Evolutionary conservation across 1,140 invertebrate species (phyloP).

Genomic region (Dendroctonus ponderosae): DNA sequence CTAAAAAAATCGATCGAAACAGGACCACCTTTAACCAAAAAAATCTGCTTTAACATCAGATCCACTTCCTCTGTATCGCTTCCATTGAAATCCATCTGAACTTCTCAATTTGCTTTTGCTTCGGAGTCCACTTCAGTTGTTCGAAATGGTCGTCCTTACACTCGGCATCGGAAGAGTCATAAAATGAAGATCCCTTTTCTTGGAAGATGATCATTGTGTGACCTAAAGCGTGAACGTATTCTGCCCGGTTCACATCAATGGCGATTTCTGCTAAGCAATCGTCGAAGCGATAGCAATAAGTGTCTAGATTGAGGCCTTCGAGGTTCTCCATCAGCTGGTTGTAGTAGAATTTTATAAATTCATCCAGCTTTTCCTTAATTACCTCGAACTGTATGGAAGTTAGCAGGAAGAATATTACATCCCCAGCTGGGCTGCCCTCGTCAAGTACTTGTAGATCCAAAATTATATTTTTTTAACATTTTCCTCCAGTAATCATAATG

Average conservation of each 20-base stretch:
- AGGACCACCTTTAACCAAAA: neutral
- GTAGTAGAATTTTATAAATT: conserved; percentile 54
- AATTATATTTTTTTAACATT: conserved; percentile 13
- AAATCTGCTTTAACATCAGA: neutral
- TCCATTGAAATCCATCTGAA: conserved; percentile 19
- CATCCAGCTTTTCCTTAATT: conserved; percentile 46
- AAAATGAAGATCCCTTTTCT: conserved; percentile 3
- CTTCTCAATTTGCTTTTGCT: conserved; percentile 18
- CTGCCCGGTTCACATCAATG: neutral
- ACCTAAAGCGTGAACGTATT: conserved; percentile 22
- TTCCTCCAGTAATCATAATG: conserved; percentile 52
- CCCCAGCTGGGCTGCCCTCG: conserved; percentile 51
- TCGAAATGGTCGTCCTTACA: too few species aligned
- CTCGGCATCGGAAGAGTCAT: conserved; percentile 12
- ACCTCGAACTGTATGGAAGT: conserved; percentile 50
- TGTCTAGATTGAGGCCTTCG: conserved; percentile 16
- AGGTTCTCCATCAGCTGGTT: conserved; percentile 26
- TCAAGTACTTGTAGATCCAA: conserved; percentile 14
- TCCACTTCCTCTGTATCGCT: conserved; percentile 18
- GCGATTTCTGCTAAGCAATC: conserved; percentile 30
- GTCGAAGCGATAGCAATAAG: conserved; percentile 1
- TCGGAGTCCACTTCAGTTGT: neutral
- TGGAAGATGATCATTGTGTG: conserved; percentile 12
- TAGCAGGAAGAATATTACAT: conserved; percentile 57
- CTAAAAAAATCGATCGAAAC: too few species aligned